A percentile compares a stretch with the other conserved stretches of the same genome.
Conservation (phyloP, 2,888 invertebrate genomes). For the Nemotelus nigrinus region DNA sequence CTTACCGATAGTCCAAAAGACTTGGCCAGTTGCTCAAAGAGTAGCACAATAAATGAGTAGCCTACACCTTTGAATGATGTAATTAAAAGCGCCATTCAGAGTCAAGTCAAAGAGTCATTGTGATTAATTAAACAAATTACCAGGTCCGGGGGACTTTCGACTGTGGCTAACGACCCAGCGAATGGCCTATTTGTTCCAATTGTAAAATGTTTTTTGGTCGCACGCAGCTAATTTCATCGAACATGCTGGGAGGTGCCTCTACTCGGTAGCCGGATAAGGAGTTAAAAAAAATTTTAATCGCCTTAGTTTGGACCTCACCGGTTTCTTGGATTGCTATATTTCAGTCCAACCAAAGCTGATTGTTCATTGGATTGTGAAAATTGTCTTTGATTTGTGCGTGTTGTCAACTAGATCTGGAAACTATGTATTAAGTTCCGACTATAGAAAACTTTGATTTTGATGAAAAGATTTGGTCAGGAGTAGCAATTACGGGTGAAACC, state of each 20-base stretch:
- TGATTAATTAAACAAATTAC: constrained; percentile 46
- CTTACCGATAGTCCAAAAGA: constrained; percentile 4
- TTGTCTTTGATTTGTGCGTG: not conserved
- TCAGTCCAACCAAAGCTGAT: constrained; percentile 10
- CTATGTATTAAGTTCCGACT: no score
- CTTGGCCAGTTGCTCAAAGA: constrained; percentile 5
- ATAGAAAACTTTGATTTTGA: no score
- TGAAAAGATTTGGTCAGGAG: no score
- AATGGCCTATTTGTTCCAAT: constrained; percentile 36
- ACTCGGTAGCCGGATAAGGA: constrained; percentile 30
- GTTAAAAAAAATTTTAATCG: constrained; percentile 37
- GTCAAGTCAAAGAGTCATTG: constrained; percentile 30
- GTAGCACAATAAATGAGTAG: constrained; percentile 4
- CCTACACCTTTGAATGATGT: constrained; percentile 34
- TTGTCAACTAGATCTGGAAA: no score
- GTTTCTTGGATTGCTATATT: constrained; percentile 6
- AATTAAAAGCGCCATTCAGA: constrained; percentile 40
- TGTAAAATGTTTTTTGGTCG: not conserved
- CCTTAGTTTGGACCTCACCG: constrained; percentile 10
- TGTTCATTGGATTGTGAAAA: constrained; percentile 30
- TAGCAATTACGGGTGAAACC: no score
- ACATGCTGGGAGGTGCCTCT: constrained; percentile 7
- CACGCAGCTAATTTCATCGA: not conserved
- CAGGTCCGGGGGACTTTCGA: constrained; percentile 3
- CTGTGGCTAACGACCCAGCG: constrained; percentile 42